Evolutionary conservation across 2,797 vertebrate species (phyloP).

Genomic region (Crocidura indochinensis): DNA sequence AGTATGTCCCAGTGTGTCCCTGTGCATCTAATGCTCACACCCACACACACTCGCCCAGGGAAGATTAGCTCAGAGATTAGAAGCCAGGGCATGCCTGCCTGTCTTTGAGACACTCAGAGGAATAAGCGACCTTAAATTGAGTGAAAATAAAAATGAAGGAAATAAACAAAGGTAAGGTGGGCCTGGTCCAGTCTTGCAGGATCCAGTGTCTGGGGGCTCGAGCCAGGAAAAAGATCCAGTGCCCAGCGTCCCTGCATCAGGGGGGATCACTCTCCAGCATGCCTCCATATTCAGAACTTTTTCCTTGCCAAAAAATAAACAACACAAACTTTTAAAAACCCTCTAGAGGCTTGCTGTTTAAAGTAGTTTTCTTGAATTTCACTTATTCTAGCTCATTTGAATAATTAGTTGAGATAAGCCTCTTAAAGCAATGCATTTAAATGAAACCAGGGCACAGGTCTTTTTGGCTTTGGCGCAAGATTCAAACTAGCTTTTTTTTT

Average conservation of each 20-base stretch:
- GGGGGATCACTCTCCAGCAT: constrained; percentile 57
- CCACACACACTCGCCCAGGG: neutral
- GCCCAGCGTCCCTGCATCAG: constrained; percentile 60
- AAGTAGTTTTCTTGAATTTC: constrained; percentile 91
- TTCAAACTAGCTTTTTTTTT: constrained; percentile 86
- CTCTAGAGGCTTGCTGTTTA: constrained; percentile 60
- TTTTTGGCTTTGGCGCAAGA: constrained; percentile 88
- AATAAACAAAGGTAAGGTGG: constrained; percentile 81
- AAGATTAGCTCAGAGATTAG: constrained; percentile 39
- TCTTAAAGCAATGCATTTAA: constrained; percentile 92
- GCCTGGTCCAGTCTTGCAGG: constrained; percentile 66
- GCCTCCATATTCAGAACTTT: constrained; percentile 87
- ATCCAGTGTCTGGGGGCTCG: constrained; percentile 45
- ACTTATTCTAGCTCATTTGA: constrained; percentile 92
- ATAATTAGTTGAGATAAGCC: constrained; percentile 92
- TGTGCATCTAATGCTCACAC: neutral
- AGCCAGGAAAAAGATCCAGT: constrained; percentile 43
- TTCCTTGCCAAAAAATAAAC: constrained; percentile 85
- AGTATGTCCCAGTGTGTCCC: neutral
- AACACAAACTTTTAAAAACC: constrained; percentile 79
- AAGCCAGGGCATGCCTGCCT: constrained; percentile 23
- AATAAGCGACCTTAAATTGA: constrained; percentile 54
- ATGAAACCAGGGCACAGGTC: constrained; percentile 91
- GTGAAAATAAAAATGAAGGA: constrained; percentile 73
- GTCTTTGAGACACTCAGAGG: constrained; percentile 4